phyloP scores from a whole-genome alignment of 2,113 vertebrate genomes.

The Megaceryle torquata region DNA sequence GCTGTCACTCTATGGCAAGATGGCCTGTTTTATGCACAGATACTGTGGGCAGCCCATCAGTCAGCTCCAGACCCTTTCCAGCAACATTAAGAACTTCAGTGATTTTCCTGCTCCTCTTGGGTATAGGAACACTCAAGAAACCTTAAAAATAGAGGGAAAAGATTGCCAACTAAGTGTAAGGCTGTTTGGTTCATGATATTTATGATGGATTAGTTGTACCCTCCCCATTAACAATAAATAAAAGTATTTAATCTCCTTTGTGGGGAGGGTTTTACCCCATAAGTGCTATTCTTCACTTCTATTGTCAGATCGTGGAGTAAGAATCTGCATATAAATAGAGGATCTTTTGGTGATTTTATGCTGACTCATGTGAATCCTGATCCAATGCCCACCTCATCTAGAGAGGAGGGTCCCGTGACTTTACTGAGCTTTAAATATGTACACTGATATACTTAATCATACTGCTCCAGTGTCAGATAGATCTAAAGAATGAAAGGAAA shows the following conservation, averaged over 20 bases:
- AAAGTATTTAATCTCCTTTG: not conserved
- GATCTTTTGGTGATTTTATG: not conserved
- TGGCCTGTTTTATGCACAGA: not conserved
- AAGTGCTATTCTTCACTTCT: conserved; percentile 36
- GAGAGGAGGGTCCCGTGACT: not conserved
- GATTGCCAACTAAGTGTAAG: not conserved
- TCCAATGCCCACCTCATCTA: not conserved
- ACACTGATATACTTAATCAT: not conserved
- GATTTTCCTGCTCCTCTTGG: not conserved
- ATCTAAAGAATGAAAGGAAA: not conserved
- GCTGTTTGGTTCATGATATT: not conserved
- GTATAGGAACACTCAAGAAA: not conserved
- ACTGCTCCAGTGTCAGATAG: not conserved
- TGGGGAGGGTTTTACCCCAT: not conserved
- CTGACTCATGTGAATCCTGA: not conserved
- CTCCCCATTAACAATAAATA: not conserved
- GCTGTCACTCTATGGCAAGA: not conserved
- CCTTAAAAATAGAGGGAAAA: not conserved
- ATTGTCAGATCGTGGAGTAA: not conserved
- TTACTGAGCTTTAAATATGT: not conserved
- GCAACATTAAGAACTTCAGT: not conserved
- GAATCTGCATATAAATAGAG: not conserved
- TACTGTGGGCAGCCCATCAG: no score
- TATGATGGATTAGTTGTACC: not conserved
- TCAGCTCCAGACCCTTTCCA: not conserved